phyloP scores from a whole-genome alignment of 2,797 vertebrate genomes.

The Perodicticus potto region DNA sequence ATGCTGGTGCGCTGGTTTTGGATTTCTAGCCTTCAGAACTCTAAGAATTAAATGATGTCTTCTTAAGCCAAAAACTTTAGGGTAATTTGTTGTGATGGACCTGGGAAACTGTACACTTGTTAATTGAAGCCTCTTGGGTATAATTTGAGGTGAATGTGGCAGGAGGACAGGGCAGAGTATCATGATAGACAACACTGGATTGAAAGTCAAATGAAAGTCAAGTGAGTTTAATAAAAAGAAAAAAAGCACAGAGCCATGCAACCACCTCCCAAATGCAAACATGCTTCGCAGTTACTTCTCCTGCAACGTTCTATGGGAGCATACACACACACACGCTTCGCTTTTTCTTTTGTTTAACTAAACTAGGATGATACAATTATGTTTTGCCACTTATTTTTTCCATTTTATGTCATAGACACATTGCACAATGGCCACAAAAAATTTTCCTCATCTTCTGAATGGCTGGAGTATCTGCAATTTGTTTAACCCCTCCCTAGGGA shows the following conservation, averaged over 20 bases:
- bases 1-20: not conserved
- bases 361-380: not conserved
- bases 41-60: not conserved
- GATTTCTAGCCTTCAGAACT: not conserved
- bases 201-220: not conserved
- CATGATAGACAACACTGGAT: not conserved
- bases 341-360: not conserved
- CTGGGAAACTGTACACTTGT: not conserved
- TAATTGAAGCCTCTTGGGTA: not conserved
- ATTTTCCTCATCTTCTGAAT: conserved; percentile 32
- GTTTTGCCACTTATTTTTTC: not conserved
- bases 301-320: not conserved
- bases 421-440: not conserved
- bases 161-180: not conserved
- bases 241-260: not conserved
- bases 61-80: not conserved
- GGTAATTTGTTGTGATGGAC: not conserved
- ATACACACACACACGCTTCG: not conserved
- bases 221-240: not conserved
- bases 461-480: not conserved
- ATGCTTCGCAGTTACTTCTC: not conserved
- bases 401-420: not conserved
- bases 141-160: not conserved
- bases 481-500: not conserved
- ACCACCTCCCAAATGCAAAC: not conserved